Percentiles rank a stretch among this genome's conserved stretches.
Conservation (phyloP, 2,113 vertebrate species). For the Indicator maculatus region DNA sequence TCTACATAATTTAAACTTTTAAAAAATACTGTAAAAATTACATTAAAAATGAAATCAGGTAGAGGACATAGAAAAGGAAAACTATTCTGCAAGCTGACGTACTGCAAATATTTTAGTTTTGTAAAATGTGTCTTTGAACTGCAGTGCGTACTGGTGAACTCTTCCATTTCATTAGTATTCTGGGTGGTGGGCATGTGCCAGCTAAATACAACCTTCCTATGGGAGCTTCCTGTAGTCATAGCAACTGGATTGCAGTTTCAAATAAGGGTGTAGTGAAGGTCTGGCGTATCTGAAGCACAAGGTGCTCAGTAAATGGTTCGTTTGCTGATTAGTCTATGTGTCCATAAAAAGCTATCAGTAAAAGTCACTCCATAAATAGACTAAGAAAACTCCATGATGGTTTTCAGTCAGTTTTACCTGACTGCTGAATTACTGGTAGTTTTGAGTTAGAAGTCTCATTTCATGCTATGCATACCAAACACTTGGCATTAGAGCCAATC, state of each 20-base stretch:
- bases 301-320: slow-evolving; percentile 30
- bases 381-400: background rate
- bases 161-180: slow-evolving; percentile 62
- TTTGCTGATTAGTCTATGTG: slow-evolving; percentile 39
- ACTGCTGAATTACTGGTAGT: background rate
- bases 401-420: background rate
- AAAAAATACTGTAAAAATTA: background rate
- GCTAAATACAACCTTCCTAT: slow-evolving; percentile 33
- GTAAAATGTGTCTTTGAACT: background rate
- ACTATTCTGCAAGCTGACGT: background rate
- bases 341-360: background rate
- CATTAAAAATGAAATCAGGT: background rate
- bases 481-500: fast-evolving
- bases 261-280: slow-evolving; percentile 11
- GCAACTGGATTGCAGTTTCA: slow-evolving; percentile 62
- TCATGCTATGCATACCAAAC: background rate
- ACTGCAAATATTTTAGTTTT: slow-evolving; percentile 21
- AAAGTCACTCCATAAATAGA: background rate
- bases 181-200: slow-evolving; percentile 40
- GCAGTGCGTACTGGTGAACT: background rate
- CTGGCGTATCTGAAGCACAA: background rate
- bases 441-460: background rate
- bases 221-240: slow-evolving; percentile 64
- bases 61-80: background rate
- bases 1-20: background rate